Evolutionary conservation across 2,113 vertebrate genomes (phyloP), one percentile per base, ranked within the genome.

Genomic region (Cavia porcellus): DNA sequence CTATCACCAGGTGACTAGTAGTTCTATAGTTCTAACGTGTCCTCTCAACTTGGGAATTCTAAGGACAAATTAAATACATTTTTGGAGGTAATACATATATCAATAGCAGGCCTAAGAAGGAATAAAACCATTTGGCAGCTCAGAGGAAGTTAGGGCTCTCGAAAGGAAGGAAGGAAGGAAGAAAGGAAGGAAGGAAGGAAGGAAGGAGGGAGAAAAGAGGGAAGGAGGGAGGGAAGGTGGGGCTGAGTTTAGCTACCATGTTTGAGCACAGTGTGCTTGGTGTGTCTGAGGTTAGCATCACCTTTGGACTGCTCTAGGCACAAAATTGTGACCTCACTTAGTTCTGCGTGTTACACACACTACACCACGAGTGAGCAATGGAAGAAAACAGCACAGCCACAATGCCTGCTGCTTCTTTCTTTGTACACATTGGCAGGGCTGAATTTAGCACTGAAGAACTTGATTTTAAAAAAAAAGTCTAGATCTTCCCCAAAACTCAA

Each of bases 401-500:
- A 24, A 0, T 14, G 62, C 84, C 50, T 42, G 70, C 52, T 74
- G 64, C 90, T 92, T 95, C 95, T 50, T 96, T 89, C 96, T 93
- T 92, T 84, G 96, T 72, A 90, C 94, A 72, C 42, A 83, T 3
- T 61, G 66, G 80, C 84, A 89, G 88, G 59, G 89, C 93, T 96
- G 87, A 95, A 92, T 90, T 97, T 95, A 90, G n/a, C 10, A 19
- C 93, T 4, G 35, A 52, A 38, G 20, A 95, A 66, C 94, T 57
- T 11, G 24, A 32, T 82, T 86, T 3, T 1, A 61, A 66, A 91
- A 13, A 59, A 59, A 79, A 45, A 96, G 74, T 47, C 91, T 79
- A 96, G 95, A 95, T 97, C 62, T 95, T 95, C 95, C 79, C 89
- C 84, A 96, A 96, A 98, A 98, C 92, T 96, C 85, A 92, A 94